Evolutionary conservation across 2,888 invertebrate species (phyloP).

Genomic region (Bembecia ichneumoniformis): DNA sequence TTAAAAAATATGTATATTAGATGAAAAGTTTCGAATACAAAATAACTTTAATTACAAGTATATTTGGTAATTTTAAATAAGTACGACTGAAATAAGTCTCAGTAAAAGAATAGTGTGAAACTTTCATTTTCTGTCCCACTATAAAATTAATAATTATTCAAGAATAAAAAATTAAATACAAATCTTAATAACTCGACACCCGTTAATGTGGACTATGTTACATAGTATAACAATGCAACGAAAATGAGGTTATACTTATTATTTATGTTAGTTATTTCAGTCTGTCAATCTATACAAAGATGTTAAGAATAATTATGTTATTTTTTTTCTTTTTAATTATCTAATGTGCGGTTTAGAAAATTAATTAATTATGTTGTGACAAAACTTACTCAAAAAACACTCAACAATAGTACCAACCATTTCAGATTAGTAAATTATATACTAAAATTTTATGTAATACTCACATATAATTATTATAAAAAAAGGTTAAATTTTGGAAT

Average conservation of each 20-base stretch:
- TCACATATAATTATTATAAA: not conserved
- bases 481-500: too few species aligned
- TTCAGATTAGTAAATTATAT: constrained; percentile 16
- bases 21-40: too few species aligned
- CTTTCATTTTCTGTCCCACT: too few species aligned
- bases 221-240: not conserved
- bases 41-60: too few species aligned
- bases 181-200: constrained; percentile 11
- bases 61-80: too few species aligned
- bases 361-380: not conserved
- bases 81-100: not conserved
- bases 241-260: not conserved
- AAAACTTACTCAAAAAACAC: constrained; percentile 2
- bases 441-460: constrained; percentile 2
- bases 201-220: constrained; percentile 13
- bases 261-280: constrained; percentile 39
- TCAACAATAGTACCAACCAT: constrained; percentile 22
- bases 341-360: not conserved
- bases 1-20: too few species aligned
- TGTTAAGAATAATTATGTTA: not conserved
- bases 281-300: constrained; percentile 29
- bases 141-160: too few species aligned
- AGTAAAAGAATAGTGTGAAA: constrained; percentile 1
- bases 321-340: not conserved
- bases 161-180: not conserved